Conservation (phyloP, 2,797 vertebrate genomes). For the Capromys pilorides region DNA sequence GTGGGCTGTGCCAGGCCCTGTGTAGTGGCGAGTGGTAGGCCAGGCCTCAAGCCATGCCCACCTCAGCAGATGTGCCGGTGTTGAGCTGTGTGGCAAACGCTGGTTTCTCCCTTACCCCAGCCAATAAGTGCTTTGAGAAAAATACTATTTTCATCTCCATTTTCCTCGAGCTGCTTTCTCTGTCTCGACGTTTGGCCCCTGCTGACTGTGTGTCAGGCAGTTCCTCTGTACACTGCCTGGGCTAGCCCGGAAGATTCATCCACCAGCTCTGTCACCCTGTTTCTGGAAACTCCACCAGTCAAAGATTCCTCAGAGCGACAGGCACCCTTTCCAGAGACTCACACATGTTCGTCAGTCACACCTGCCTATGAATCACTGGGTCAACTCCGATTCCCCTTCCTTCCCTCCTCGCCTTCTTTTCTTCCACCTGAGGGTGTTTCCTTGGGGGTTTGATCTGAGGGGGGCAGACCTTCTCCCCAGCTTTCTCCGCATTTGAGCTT, state of each 20-base stretch:
- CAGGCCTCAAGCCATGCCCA: background rate
- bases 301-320: background rate
- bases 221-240: background rate
- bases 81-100: background rate
- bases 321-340: constrained; percentile 22
- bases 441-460: background rate
- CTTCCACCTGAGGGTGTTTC: background rate
- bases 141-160: background rate
- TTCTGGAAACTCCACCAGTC: background rate
- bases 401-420: background rate
- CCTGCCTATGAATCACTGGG: background rate
- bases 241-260: background rate
- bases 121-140: background rate
- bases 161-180: constrained; percentile 3
- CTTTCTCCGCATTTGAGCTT: background rate
- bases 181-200: background rate
- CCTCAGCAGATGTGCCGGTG: background rate
- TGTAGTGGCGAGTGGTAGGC: background rate
- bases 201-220: background rate
- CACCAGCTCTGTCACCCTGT: background rate
- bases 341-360: background rate
- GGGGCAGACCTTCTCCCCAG: background rate
- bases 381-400: background rate
- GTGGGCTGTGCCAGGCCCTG: background rate
- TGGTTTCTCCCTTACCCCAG: background rate